Percentiles rank a stretch among this genome's conserved stretches.
Conservation (phyloP, 1,140 invertebrate species). For the Papilio glaucus region DNA sequence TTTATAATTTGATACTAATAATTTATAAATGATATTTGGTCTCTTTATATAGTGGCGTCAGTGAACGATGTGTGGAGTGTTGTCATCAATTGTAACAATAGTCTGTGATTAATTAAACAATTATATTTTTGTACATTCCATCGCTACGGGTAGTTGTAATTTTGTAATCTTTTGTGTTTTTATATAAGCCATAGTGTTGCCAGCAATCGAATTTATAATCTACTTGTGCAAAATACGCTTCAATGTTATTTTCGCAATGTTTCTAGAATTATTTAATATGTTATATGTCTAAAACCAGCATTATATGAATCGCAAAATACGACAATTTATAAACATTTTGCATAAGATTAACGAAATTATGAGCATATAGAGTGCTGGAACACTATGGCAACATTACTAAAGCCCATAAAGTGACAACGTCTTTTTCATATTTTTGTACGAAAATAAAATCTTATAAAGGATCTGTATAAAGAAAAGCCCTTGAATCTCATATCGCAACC, state of each 20-base stretch:
- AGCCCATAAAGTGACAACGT: constrained; percentile 17
- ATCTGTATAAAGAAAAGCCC: not conserved
- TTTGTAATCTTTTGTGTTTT: constrained; percentile 43
- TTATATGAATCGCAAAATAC: too few relatives aligned
- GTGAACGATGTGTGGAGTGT: not conserved
- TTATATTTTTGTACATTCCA: constrained; percentile 81
- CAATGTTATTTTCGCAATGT: constrained; percentile 15
- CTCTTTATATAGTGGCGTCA: too few relatives aligned
- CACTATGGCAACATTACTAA: constrained; percentile 1
- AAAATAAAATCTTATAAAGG: not conserved
- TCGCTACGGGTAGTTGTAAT: constrained; percentile 68
- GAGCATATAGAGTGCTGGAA: not conserved
- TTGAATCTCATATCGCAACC: not conserved
- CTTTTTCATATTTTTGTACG: not conserved
- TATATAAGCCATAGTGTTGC: constrained; percentile 27
- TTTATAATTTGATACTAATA: not conserved
- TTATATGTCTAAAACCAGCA: too few relatives aligned
- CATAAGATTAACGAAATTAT: not conserved
- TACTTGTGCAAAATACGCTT: constrained; percentile 29
- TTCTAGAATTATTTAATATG: too few relatives aligned
- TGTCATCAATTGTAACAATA: constrained; percentile 54
- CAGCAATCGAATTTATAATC: constrained; percentile 12
- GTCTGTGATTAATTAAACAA: constrained; percentile 75
- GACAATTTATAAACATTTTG: not conserved
- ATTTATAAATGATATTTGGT: too few relatives aligned